Percentiles rank a stretch among this genome's conserved stretches.
These are phyloP conservation scores for Calliopum simillimum DNA, from an alignment of 2,888 invertebrate genomes.

Conservation along the genomic window DNA sequence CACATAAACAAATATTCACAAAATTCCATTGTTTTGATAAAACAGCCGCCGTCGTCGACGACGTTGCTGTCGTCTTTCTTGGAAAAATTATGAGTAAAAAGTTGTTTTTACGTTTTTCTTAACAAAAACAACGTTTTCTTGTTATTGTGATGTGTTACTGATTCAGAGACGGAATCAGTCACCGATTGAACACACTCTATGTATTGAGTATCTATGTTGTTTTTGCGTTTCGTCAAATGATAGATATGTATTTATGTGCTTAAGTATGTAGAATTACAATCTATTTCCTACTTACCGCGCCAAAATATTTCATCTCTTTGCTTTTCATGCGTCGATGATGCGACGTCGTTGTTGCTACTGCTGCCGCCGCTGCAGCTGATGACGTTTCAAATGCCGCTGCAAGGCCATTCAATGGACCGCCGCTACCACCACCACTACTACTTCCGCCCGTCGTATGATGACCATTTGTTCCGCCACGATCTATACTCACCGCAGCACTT, in stretches of 20 bases:
- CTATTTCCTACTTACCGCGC: slow-evolving; percentile 60
- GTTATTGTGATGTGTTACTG: slow-evolving; percentile 21
- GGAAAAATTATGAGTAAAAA: slow-evolving; percentile 26
- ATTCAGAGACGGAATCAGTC: slow-evolving; percentile 9
- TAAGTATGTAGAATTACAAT: slow-evolving; percentile 5
- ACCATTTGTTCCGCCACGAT: slow-evolving; percentile 20
- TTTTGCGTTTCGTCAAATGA: too few relatives aligned
- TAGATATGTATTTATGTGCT: too few relatives aligned
- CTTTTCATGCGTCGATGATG: slow-evolving; percentile 63
- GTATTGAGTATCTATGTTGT: too few relatives aligned
- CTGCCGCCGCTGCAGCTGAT: slow-evolving; percentile 46
- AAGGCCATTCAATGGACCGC: slow-evolving; percentile 48
- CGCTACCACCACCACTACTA: slow-evolving; percentile 41
- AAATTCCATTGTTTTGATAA: slow-evolving; percentile 25
- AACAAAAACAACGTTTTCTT: not conserved
- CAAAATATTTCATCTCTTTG: slow-evolving; percentile 66
- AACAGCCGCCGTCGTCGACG: not conserved
- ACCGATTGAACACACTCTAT: too few relatives aligned
- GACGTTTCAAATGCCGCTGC: slow-evolving; percentile 38
- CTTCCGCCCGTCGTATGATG: slow-evolving; percentile 43
- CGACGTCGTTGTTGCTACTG: slow-evolving; percentile 50
- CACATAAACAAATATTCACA: slow-evolving; percentile 4
- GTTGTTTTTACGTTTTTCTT: not conserved
- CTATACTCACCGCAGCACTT: slow-evolving; percentile 47
- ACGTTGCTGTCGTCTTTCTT: slow-evolving; percentile 7